Conservation (phyloP, 2,113 vertebrate species). For the Oreochromis spilurus region DNA sequence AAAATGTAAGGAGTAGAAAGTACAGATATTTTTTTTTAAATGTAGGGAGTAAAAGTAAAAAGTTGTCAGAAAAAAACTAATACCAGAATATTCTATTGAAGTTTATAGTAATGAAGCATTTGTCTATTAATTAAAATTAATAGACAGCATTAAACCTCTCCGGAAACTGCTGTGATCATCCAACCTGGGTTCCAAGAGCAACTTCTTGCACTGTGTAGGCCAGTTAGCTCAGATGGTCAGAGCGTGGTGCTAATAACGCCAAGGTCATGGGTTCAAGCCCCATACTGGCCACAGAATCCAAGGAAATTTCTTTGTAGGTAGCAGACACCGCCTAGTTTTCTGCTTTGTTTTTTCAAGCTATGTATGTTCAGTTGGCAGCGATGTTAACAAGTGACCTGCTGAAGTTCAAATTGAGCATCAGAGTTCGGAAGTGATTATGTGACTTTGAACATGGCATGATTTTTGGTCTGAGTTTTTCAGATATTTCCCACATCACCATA, state of each 20-base stretch:
- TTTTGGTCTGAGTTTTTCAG: too few relatives aligned
- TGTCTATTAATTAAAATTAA: not conserved
- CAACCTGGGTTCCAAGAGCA: not conserved
- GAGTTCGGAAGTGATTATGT: too few relatives aligned
- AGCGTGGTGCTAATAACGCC: slow-evolving; percentile 72
- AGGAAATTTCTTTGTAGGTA: not conserved
- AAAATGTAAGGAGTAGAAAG: not conserved
- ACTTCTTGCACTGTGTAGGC: accelerated
- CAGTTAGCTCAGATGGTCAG: slow-evolving; percentile 37
- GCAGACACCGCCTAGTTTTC: not conserved
- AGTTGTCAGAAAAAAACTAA: not conserved
- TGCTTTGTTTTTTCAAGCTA: not conserved
- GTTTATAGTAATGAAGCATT: not conserved
- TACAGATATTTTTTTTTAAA: not conserved
- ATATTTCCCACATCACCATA: not conserved
- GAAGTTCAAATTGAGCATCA: not conserved
- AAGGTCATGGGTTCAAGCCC: slow-evolving; percentile 65
- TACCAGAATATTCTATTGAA: not conserved
- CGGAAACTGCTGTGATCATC: not conserved
- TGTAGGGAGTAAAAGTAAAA: not conserved
- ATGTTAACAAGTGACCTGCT: not conserved
- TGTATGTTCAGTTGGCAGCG: not conserved
- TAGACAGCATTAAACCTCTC: not conserved
- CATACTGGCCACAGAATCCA: not conserved
- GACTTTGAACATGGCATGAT: too few relatives aligned